A percentile compares a stretch with the other conserved stretches of the same genome.
Evolutionary conservation across 2,888 invertebrate species (phyloP).

Genomic region (Quadroppia sp.): DNA sequence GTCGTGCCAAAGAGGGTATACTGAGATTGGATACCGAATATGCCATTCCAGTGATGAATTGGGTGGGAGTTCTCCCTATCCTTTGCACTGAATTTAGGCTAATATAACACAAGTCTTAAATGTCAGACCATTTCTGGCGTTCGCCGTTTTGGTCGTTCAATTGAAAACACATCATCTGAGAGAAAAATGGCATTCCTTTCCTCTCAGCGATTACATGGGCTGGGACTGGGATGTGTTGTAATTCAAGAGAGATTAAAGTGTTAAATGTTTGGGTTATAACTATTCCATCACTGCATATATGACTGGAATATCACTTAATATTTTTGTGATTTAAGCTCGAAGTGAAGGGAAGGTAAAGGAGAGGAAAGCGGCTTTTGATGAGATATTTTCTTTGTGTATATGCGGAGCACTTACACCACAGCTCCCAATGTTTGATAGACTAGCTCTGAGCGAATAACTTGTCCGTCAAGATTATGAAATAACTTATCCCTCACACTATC

Average conservation of each 20-base stretch:
- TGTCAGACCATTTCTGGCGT: not conserved
- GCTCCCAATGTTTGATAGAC: not conserved
- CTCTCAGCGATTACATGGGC: not conserved
- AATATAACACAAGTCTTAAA: not conserved
- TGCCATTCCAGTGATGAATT: not conserved
- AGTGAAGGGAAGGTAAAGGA: not conserved
- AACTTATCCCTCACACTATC: not conserved
- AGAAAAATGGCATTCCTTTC: not conserved
- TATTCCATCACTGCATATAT: not conserved
- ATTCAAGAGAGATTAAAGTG: not conserved
- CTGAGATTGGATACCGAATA: not conserved
- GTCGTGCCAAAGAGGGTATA: not conserved
- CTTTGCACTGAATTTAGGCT: constrained; percentile 2
- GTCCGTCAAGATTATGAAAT: constrained; percentile 19
- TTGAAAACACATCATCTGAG: not conserved
- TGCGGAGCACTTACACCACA: not conserved
- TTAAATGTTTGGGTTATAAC: not conserved
- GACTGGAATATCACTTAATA: not conserved
- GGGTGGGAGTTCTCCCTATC: not conserved
- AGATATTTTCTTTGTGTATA: not conserved
- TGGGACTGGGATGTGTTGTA: not conserved
- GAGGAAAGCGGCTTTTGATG: not conserved
- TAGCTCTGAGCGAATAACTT: constrained; percentile 18
- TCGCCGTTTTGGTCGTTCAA: not conserved
- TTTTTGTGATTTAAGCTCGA: not conserved